Evolutionary conservation across 2,113 vertebrate species (phyloP), one percentile per base, ranked within the genome.

Genomic region (Progne subis): DNA sequence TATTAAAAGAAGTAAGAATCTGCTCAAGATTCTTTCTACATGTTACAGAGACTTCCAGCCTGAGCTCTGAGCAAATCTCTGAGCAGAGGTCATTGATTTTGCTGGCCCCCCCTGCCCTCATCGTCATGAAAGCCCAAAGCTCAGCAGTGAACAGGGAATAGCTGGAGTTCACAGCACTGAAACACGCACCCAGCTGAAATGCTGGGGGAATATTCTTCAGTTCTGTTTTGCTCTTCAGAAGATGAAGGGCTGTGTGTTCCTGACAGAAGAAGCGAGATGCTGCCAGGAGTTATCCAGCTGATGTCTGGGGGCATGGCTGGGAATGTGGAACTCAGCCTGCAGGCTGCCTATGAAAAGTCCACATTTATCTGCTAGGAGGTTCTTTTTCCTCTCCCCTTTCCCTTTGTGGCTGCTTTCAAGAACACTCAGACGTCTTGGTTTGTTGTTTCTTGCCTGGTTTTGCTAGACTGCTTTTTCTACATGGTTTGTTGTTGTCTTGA

Each of bases 191-290:
- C 84, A 61, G 34, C 75, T 79, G 90, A 92, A 88, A 53, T 18
- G n/a, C 85, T 87, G 43, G 59, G 64, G 70, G 63, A 82, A 77
- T 92, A 47, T 49, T 86, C 72, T 84, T 94, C 82, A 71, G 84
- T 60, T 93, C 76, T 81, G 31, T 79, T 93, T 85, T 86, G 72
- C 80, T 47, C 57, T 90, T 65, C 32, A 64, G 76, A 83, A 94
- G 80, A 80, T 69, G 75, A 94, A 96, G 46, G 86, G 44, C 74
- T 86, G 78, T 91, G 78, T 60, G 92, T 67, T 94, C 82, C 85
- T 91, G 83, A 82, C 85, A 82, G 68, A 46, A 72, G 39, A 28
- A 41, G 52, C 32, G 31, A 79, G 72, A 57, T 69, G 65, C 93
- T 96, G 75, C 69, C 92, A 94, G 86, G 64, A 78, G 65, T 79